Base-by-base conservation (phyloP, 1,140 invertebrate species). In the Mycetomoellerius zeteki region DNA sequence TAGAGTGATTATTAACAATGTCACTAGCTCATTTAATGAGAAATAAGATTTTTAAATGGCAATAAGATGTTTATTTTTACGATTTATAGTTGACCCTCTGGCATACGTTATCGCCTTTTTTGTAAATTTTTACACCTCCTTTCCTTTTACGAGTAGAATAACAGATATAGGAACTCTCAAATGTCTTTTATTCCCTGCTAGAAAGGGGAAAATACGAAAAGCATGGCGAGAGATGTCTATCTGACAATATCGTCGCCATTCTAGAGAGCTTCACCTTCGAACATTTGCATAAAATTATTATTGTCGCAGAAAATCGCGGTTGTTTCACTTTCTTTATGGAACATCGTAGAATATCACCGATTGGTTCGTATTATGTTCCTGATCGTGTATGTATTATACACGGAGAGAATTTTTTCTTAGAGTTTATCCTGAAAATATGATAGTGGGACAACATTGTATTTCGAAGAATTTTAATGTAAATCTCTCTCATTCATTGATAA, bases 211-310 rank as follows among this genome's bases (percentile, higher is more conserved):
- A 62, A 80, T 85, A 88, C 64, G 67, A 64, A 52, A 62, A 52
- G 54, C 50, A 47, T 54, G 73, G 30, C 69, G 54, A 69, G 8
- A 69, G 64, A 77, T 71, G 64, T 69, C 72, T 69, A 65, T 50
- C 47, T 73, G 73, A 86, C 71, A 80, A 86, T 65, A 81, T 87
- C 77, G 84, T 73, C 77, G 84, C 76, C 85, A 87, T 90, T 88
- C 33, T 58, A 10, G 33, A 27, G 56, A 85, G 56, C 85, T 67
- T 82, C 77, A 72, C 27, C 54, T 88, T 86, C 81, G 82, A 89
- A 93, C 93, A 93, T 94, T 94, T 94, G 91, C 94, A 94, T 94
- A 93, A 94, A 94, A 94, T 95, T 94, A 94, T 94, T 94, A 94
- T 94, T 92, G 93, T 92, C 89, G 91, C 88, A 43, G 91, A 69